Evolutionary conservation across 2,888 invertebrate genomes (phyloP), one percentile per base, ranked within the genome.

Genomic region (Pseudanteris insignis): DNA sequence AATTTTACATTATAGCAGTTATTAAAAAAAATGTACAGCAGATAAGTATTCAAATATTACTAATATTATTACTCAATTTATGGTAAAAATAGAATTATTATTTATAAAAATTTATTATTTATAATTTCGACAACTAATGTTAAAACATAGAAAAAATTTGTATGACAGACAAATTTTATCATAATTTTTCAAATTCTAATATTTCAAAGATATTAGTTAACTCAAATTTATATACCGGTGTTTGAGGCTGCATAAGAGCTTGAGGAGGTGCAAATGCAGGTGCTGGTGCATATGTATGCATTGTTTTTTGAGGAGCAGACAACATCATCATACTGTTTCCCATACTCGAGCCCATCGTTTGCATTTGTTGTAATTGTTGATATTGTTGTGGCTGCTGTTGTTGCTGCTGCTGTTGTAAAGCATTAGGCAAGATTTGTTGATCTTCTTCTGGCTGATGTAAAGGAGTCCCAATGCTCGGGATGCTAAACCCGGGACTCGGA

Each of bases 391-490:
- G 77, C 48, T 81, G 81, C 72, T 76, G 73, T 89, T 83, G 59
- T 44, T 86, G 85, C 69, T 87, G 83, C 67, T 91, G 91, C 71
- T 91, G 90, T 69, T 88, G 88, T 68, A 92, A 83, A 0, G 92
- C 91, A 84, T 90, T 90, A 37, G 92, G 91, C 38, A 93, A 84
- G 70, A 94, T 94, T 78, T 91, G 89, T 78, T 94, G 93, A 79
- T 94, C 94, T 75, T 94, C 92, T 77, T 94, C 93, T 11, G 92
- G 91, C 72, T 93, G 93, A 83, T 94, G 93, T 9, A 93, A 79
- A 1, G 94, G 94, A 3, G 94, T 94, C 47, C 91, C 93, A 77
- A 94, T 92, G 72, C 92, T 93, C 63, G 93, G 93, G 79, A 94
- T 92, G 70, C 91, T 91, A 73, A 89, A 90, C 64, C 91, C 92